Evolutionary conservation across 2,797 vertebrate genomes (phyloP).

Genomic region (Enteromius paludinosus): DNA sequence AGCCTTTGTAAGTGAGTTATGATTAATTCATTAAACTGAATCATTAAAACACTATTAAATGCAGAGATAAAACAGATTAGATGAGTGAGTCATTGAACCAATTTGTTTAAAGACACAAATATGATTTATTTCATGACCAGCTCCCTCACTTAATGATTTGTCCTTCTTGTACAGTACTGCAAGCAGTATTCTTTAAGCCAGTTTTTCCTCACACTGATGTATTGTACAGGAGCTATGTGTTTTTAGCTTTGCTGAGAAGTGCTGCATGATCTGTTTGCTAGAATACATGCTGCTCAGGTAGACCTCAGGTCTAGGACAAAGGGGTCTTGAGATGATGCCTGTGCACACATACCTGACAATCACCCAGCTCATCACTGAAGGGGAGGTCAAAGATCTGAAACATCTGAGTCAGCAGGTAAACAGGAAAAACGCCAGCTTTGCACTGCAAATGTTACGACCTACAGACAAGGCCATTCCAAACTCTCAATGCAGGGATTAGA

Average conservation of each 20-base stretch:
- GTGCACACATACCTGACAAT: conserved; percentile 81
- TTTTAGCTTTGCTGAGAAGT: not conserved
- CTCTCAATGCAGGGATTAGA: not conserved
- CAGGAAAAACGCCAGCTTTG: conserved; percentile 67
- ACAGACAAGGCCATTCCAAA: conserved; percentile 64
- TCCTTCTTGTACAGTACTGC: not conserved
- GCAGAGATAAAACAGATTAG: too few species aligned
- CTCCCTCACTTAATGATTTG: not conserved
- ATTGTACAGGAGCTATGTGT: not conserved
- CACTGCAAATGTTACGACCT: conserved; percentile 78
- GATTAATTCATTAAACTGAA: not conserved
- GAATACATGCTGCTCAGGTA: conserved; percentile 73
- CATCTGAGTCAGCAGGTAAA: conserved; percentile 81
- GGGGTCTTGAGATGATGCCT: conserved; percentile 67
- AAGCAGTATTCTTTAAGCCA: not conserved
- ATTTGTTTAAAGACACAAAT: not conserved
- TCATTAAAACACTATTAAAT: not conserved
- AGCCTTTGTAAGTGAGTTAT: not conserved
- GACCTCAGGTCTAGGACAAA: conserved; percentile 77
- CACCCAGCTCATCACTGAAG: conserved; percentile 70
- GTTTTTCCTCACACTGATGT: not conserved
- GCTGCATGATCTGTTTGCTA: conserved; percentile 13
- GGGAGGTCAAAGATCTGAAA: conserved; percentile 75
- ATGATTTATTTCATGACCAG: not conserved
- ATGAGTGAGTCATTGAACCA: not conserved